These are phyloP conservation scores for Pseudotriccus pelzelni DNA, from an alignment of 2,797 vertebrate species.

Conservation along the genomic window DNA sequence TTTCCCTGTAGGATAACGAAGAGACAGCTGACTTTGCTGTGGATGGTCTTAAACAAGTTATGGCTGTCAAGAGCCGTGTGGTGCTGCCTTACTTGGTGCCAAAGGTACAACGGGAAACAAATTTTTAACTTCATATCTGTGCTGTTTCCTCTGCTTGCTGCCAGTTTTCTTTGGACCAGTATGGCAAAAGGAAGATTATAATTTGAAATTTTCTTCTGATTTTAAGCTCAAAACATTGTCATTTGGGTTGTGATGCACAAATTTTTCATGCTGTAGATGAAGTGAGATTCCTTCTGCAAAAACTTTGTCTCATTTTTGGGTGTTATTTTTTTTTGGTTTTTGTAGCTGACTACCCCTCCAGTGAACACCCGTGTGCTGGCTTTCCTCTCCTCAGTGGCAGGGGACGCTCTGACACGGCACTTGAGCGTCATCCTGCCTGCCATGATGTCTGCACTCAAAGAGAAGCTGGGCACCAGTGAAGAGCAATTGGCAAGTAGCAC, in stretches of 20 bases:
- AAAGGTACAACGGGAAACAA: slow-evolving; percentile 80
- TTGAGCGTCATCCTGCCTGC: slow-evolving; percentile 94
- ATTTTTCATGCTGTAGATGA: not conserved
- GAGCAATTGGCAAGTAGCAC: slow-evolving; percentile 82
- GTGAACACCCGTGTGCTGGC: slow-evolving; percentile 95
- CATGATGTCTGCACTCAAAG: slow-evolving; percentile 91
- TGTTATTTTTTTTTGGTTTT: not conserved
- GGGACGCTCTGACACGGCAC: slow-evolving; percentile 94
- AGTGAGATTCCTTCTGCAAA: not conserved
- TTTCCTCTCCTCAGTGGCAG: slow-evolving; percentile 95
- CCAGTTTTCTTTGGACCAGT: not conserved
- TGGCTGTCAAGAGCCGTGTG: slow-evolving; percentile 98
- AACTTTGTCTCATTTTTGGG: not conserved
- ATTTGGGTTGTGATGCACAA: not conserved
- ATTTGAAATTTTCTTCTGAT: not conserved
- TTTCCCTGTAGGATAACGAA: slow-evolving; percentile 83
- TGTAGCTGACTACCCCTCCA: slow-evolving; percentile 89
- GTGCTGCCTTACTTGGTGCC: slow-evolving; percentile 97
- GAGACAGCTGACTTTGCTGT: slow-evolving; percentile 91
- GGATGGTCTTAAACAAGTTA: slow-evolving; percentile 97
- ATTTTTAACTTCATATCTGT: not conserved
- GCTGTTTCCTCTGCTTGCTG: not conserved
- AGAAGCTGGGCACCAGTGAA: slow-evolving; percentile 88
- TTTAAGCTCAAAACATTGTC: not conserved
- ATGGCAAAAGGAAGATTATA: not conserved